A percentile compares a stretch with the other conserved stretches of the same genome.
Conservation (phyloP, 1,140 invertebrate species). For the Aphaenogaster rudis region DNA sequence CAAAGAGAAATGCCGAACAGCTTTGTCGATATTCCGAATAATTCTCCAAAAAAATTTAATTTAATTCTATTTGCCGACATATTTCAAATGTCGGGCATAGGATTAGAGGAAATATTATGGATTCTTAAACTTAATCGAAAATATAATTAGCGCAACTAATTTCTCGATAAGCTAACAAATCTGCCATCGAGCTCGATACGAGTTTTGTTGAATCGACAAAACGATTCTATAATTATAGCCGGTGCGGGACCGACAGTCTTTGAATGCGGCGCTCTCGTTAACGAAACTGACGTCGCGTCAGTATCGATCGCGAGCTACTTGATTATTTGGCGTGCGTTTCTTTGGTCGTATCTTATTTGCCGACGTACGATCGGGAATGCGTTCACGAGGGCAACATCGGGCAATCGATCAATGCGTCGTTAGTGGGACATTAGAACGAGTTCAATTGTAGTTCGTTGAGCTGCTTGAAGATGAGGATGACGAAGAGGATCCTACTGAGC, state of each 20-base stretch:
- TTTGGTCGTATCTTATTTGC: constrained; percentile 72
- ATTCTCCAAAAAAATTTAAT: neutral
- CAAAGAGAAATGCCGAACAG: neutral
- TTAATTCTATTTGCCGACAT: neutral
- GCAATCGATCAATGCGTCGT: constrained; percentile 66
- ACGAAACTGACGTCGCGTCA: constrained; percentile 12
- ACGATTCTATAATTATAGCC: constrained; percentile 33
- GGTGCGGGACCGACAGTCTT: constrained; percentile 43
- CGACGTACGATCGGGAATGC: constrained; percentile 42
- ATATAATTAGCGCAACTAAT: constrained; percentile 31
- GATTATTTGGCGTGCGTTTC: constrained; percentile 75
- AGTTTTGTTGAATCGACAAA: constrained; percentile 4
- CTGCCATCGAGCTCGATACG: constrained; percentile 1
- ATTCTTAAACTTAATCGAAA: constrained; percentile 4
- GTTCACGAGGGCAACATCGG: constrained; percentile 24
- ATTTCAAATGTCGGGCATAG: neutral
- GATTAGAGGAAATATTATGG: neutral
- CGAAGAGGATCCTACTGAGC: constrained; percentile 85
- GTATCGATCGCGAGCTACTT: constrained; percentile 43
- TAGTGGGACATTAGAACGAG: constrained; percentile 9
- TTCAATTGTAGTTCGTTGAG: constrained; percentile 84
- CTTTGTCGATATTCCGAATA: neutral
- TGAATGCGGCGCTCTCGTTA: constrained; percentile 16
- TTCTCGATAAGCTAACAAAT: constrained; percentile 15
- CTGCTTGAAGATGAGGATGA: constrained; percentile 86